phyloP scores from a whole-genome alignment of 2,797 vertebrate species.

The Pseudochromis fuscus region DNA sequence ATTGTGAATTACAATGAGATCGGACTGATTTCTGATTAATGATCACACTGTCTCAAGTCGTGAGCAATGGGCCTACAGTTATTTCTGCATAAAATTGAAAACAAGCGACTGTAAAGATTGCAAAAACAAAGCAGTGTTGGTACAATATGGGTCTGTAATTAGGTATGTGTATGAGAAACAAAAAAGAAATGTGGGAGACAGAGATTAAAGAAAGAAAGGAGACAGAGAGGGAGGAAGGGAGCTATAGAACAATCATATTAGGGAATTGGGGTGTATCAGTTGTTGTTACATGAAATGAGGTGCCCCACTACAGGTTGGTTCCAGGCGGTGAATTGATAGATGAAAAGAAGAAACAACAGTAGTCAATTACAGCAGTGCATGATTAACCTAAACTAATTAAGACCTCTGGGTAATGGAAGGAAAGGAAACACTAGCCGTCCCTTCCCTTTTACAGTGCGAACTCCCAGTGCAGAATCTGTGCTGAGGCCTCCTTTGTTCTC shows the following conservation, averaged over 20 bases:
- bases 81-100: constrained; percentile 26
- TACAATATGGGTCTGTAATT: constrained; percentile 27
- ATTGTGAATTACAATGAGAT: constrained; percentile 33
- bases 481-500: constrained; percentile 78
- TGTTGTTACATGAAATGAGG: constrained; percentile 74
- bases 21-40: constrained; percentile 47
- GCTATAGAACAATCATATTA: constrained; percentile 68
- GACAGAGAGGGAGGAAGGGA: constrained; percentile 34
- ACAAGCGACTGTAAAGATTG: constrained; percentile 38
- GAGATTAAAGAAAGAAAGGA: constrained; percentile 55
- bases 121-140: constrained; percentile 31
- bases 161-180: constrained; percentile 24
- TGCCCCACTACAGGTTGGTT: constrained; percentile 77
- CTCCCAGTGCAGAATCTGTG: constrained; percentile 73
- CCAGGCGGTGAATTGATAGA: constrained; percentile 80
- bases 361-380: constrained; percentile 83
- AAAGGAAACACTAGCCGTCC: constrained; percentile 75
- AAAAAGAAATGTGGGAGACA: constrained; percentile 35
- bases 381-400: constrained; percentile 89
- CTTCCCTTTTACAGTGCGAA: constrained; percentile 70
- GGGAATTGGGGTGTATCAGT: constrained; percentile 70
- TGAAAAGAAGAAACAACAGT: constrained; percentile 84
- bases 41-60: constrained; percentile 1
- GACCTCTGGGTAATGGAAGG: constrained; percentile 85
- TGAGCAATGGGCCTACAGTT: constrained; percentile 11